Base-by-base conservation (phyloP, 1,140 invertebrate species). In the Drosophila quadrilineata region DNA sequence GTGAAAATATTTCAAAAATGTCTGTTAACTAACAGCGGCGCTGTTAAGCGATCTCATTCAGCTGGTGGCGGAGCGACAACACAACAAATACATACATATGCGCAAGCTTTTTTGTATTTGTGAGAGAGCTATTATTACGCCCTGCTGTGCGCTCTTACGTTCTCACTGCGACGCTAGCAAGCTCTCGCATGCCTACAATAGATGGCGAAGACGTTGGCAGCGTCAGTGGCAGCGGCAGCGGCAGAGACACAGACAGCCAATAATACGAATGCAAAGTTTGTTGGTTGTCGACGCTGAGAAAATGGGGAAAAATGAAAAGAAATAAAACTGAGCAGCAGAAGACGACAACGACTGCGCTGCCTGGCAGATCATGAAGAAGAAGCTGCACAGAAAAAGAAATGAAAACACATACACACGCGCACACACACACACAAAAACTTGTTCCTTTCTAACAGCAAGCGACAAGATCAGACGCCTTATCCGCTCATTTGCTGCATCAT, bases 1-100 rank as follows among this genome's bases (percentile, higher is more conserved):
- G 50, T 62, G 50, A 58, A 71, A 71, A 68, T 71, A 71, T 71
- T 71, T 68, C 68, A 71, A 71, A 62, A 68, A 71, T 71, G 43
- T 71, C 63, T 71, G 68, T 71, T 67, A 71, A 71, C 41, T 71
- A 71, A 71, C 68, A 71, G 68, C 19, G 19, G 5, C 21, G 16
- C 54, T 65, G 67, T 66, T 59, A 65, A 40, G 40, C 48, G 40
- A 59, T 70, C 60, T 50, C 48, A 56, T 60, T 62, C 29, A 43
- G 33, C 21, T 43, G 40, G 10, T 10, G n/a, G n/a, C n/a, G n/a
- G 2, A 40, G 21, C 40, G 8, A 26, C 21, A 43, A 40, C 9
- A 16, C 38, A 41, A 38, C 17, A 19, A 10, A 41, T 1, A 16
- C 29, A 48, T 1, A 10, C 46, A 40, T 6, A 38, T 29, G 46